Evolutionary conservation across 2,113 vertebrate genomes (phyloP).

Genomic region (Acrocephalus arundinaceus): DNA sequence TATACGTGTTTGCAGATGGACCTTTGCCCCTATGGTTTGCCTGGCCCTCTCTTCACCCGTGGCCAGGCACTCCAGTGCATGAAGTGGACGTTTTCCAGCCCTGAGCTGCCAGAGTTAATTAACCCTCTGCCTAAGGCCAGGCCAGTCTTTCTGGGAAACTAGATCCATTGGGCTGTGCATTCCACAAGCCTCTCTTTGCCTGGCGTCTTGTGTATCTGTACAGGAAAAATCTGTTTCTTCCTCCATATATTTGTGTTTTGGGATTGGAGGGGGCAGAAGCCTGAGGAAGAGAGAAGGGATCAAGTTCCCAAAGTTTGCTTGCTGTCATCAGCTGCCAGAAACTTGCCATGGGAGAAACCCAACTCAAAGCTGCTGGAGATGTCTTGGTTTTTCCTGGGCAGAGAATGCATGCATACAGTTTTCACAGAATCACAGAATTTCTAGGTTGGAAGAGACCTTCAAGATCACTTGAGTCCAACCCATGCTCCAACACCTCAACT

Average conservation of each 20-base stretch:
- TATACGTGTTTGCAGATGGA: not conserved
- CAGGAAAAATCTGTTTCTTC: conserved; percentile 11
- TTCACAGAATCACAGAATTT: not conserved
- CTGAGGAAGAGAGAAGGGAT: not conserved
- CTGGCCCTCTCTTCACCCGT: conserved; percentile 40
- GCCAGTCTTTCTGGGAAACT: conserved; percentile 60
- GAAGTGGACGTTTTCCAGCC: conserved; percentile 57
- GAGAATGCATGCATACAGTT: not conserved
- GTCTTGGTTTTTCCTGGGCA: not conserved
- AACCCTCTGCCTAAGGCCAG: conserved; percentile 43
- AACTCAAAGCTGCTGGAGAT: not conserved
- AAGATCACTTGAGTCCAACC: too few relatives aligned
- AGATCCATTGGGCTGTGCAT: conserved; percentile 51
- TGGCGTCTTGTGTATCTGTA: not conserved
- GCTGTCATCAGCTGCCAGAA: not conserved
- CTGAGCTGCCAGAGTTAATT: conserved; percentile 66
- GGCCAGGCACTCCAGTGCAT: conserved; percentile 19
- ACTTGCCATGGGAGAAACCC: not conserved
- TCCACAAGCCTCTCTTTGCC: conserved; percentile 37
- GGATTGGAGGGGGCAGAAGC: not conserved
- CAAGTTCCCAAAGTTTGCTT: not conserved
- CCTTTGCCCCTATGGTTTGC: conserved; percentile 57
- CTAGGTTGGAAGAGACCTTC: too few relatives aligned
- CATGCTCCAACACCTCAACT: too few relatives aligned
- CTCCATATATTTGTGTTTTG: not conserved